These are phyloP conservation scores for Odontamblyopus rebecca DNA, from an alignment of 2,797 vertebrate species.

Conservation along the genomic window DNA sequence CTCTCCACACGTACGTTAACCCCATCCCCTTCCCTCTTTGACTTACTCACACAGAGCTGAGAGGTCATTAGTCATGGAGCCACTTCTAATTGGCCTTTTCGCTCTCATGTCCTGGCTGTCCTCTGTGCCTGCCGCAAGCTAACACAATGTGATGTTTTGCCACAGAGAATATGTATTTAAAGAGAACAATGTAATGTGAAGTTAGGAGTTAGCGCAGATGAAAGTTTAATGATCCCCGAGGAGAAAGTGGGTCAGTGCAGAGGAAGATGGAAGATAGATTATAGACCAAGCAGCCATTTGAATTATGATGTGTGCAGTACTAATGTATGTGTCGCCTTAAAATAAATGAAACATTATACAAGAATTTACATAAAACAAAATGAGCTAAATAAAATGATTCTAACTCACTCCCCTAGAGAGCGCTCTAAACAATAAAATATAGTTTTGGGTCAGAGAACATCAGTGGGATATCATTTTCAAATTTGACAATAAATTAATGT, in stretches of 20 bases:
- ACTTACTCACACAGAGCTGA: slow-evolving; percentile 46
- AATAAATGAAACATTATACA: slow-evolving; percentile 8
- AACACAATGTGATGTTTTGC: slow-evolving; percentile 24
- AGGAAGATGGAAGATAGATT: slow-evolving; percentile 31
- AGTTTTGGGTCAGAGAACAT: neutral
- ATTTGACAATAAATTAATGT: too few species aligned
- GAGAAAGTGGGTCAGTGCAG: slow-evolving; percentile 58
- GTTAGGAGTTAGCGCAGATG: slow-evolving; percentile 56
- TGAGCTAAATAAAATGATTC: neutral
- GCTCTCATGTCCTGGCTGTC: slow-evolving; percentile 24
- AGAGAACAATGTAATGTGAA: slow-evolving; percentile 16
- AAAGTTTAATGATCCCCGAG: slow-evolving; percentile 61
- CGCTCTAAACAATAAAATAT: neutral
- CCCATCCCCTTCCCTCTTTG: slow-evolving; percentile 42
- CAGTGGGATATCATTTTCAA: too few species aligned
- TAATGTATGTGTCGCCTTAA: slow-evolving; percentile 17
- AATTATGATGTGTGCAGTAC: slow-evolving; percentile 20
- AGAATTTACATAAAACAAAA: slow-evolving; percentile 5
- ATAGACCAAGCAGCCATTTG: slow-evolving; percentile 33
- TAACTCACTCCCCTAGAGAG: neutral
- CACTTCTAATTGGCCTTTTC: slow-evolving; percentile 27
- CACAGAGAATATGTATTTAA: slow-evolving; percentile 10
- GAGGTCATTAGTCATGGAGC: slow-evolving; percentile 54
- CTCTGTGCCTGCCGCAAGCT: slow-evolving; percentile 36
- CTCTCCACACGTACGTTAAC: slow-evolving; percentile 37